A percentile compares a stretch with the other conserved stretches of the same genome.
phyloP scores from a whole-genome alignment of 2,797 vertebrate species.

The Odontamblyopus lacepedii region DNA sequence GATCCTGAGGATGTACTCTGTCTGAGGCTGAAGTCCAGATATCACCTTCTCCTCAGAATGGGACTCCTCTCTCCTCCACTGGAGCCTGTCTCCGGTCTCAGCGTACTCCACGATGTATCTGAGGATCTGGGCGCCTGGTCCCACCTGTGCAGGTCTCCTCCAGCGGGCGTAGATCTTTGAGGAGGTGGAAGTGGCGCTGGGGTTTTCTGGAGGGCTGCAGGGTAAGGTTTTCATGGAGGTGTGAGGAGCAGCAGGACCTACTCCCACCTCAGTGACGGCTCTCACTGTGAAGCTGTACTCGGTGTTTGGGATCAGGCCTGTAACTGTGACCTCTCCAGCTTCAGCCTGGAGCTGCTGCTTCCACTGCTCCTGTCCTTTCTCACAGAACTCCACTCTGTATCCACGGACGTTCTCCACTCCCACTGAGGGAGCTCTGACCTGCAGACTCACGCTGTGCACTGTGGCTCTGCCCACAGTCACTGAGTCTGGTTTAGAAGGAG shows the following conservation, averaged over 20 bases:
- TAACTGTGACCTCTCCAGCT: conserved; percentile 32
- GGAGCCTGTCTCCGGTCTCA: background rate
- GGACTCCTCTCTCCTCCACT: background rate
- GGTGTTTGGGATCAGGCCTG: conserved; percentile 30
- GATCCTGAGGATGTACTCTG: background rate
- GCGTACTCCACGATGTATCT: background rate
- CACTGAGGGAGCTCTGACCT: background rate
- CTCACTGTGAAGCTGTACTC: conserved; percentile 20
- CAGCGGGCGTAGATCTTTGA: conserved; percentile 24
- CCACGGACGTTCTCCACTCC: background rate
- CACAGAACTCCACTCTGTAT: conserved; percentile 2
- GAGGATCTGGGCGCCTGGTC: too few species aligned
- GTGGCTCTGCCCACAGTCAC: background rate
- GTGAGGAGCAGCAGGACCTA: conserved; percentile 23
- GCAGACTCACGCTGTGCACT: background rate
- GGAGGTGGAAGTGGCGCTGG: conserved; percentile 14
- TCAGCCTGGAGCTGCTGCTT: conserved; percentile 15
- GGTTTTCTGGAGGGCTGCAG: background rate
- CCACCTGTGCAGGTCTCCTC: conserved; percentile 1
- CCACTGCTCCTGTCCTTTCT: conserved; percentile 10
- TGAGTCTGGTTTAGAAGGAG: background rate
- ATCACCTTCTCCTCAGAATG: background rate
- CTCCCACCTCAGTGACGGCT: conserved; percentile 46
- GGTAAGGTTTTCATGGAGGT: conserved; percentile 29
- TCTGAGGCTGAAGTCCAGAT: background rate